Evolutionary conservation across 2,797 vertebrate species (phyloP), one percentile per base, ranked within the genome.

Genomic region (Neostethus bicornis): DNA sequence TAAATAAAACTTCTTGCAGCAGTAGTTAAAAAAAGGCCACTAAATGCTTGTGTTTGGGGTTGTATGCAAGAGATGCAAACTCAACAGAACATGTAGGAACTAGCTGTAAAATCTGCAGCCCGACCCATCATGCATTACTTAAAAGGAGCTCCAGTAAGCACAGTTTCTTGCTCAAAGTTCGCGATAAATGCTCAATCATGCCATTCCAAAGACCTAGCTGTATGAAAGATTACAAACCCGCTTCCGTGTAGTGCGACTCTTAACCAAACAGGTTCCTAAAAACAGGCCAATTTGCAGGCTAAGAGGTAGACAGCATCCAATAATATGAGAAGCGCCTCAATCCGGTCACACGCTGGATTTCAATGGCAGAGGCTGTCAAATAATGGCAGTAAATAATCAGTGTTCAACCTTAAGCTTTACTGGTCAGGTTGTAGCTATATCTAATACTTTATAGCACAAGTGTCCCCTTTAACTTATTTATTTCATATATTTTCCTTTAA

Each of bases 1-100:
- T 85, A 81, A 86, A 83, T 66, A 87, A 85, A 87, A 85, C 63
- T 70, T 86, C 75, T 80, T 86, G 84, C 86, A 87, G 85, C 86
- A 85, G 80, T 84, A 85, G 77, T 81, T n/a, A n/a, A n/a, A 73
- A 81, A 88, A 91, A 90, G 88, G 85, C 82, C 90, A 87, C 88
- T 85, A 77, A 80, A 85, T 83, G 79, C 66, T 66, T 80, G 51
- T 45, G 55, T 53, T 20, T 45, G 28, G 38, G 43, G 17, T 54
- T 49, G 48, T 46, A 45, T 48, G 52, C 42, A 52, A 58, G 44
- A 80, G 58, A 84, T 60, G 66, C 77, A 74, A 84, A 81, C 57
- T 70, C 66, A 78, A 82, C 56, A 82, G 75, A 79, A 76, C 68
- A 75, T 44, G 63, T 65, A 69, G 48, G 57, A 80, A 68, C 56